Base-by-base conservation (phyloP, 1,140 invertebrate species). In the Ceratoteleas bidentatus region DNA sequence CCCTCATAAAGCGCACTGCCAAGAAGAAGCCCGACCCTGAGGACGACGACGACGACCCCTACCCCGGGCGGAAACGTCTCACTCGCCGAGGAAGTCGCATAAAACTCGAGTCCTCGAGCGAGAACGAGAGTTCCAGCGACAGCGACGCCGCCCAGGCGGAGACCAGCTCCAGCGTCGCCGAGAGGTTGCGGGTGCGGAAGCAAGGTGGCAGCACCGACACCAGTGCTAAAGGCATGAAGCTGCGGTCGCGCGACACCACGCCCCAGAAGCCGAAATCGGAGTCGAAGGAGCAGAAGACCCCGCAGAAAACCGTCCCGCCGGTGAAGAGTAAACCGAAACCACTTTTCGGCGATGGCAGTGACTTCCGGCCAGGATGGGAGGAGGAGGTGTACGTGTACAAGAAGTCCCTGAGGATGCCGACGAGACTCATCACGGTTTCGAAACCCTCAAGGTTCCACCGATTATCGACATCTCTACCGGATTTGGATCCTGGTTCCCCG, bases 341-440 rank as follows among this genome's bases (percentile, higher is more conserved):
- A 2, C 90, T 92, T 13, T 95, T 95, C 85, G 94, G 94, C 0
- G 94, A 95, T 87, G 94, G 94, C n/a, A 94, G 94, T 47, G 94
- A 95, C 83, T 95, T 95, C 83, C 92, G 93, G 79, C 95, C 95
- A 0, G 95, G 95, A 0, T 96, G 95, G 95, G 95, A 96, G 89
- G 95, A 95, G 83, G 95, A 96, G 84, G 92, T 96, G 16, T 96
- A 95, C 82, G 94, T 93, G 74, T 97, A 95, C 82, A 97, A 97
- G 88, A 93, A 95, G 77, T 96, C 96, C 0, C 88, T 96, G 1
- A 92, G 96, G 61, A 96, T 97, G 93, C 96, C 96, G 2, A 90
- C 94, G 10, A 93, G 94, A 73, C 89, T 97, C 40, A 96, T 97
- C 65, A 95, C 94, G 6, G 95, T 96, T 6, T 94, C 95, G 16